Conservation (phyloP, 2,113 vertebrate genomes). For the Corythoichthys haematopterus region DNA sequence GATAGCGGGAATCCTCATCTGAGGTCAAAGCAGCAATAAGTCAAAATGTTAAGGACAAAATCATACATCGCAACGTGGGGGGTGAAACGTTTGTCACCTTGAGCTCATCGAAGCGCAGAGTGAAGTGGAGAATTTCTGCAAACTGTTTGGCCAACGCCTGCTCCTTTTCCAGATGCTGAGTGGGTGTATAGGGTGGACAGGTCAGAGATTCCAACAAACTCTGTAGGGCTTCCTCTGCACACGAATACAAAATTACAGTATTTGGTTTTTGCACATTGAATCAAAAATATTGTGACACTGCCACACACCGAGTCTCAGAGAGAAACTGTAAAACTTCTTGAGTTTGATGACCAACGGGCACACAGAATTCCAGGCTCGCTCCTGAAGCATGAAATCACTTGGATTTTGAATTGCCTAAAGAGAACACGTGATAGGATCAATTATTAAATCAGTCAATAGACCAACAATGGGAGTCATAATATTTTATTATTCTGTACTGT, state of each 20-base stretch:
- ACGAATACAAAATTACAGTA: background rate
- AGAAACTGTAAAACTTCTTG: constrained; percentile 95
- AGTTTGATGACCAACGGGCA: constrained; percentile 93
- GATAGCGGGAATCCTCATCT: constrained; percentile 98
- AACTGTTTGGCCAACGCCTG: constrained; percentile 97
- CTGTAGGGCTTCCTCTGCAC: constrained; percentile 86
- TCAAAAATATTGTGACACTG: background rate
- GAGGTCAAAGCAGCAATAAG: constrained; percentile 12
- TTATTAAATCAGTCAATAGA: background rate
- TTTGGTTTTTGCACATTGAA: background rate
- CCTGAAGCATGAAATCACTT: constrained; percentile 85
- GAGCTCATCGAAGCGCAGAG: constrained; percentile 94
- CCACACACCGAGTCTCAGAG: constrained; percentile 83
- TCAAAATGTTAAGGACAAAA: background rate
- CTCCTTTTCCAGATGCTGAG: constrained; percentile 93
- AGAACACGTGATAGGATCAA: background rate
- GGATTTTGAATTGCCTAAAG: constrained; percentile 94
- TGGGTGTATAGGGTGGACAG: constrained; percentile 88
- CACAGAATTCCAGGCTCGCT: constrained; percentile 93
- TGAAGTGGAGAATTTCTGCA: constrained; percentile 97
- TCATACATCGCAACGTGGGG: background rate
- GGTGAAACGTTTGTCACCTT: constrained; percentile 74
- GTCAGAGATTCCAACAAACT: constrained; percentile 90
- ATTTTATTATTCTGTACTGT: background rate
- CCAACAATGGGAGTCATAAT: background rate